Percentiles rank a stretch among this genome's conserved stretches.
Conservation (phyloP, 2,888 invertebrate genomes). For the Eupithecia exiguata region DNA sequence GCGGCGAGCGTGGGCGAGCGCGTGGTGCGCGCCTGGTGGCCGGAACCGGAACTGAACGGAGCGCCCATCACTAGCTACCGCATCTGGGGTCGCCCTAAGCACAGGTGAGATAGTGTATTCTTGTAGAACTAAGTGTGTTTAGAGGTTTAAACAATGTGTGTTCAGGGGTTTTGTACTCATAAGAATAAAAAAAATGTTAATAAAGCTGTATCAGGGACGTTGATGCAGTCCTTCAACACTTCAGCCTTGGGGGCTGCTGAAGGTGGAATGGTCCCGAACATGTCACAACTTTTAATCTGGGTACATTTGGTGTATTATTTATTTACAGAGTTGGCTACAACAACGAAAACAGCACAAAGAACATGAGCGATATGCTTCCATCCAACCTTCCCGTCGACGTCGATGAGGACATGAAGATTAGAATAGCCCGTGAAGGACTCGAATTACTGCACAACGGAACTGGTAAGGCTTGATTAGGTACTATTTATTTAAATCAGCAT, state of each 20-base stretch:
- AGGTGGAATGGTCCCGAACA: too few species aligned
- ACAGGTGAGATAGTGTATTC: conserved; percentile 53
- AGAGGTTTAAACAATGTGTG: too few species aligned
- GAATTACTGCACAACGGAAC: conserved; percentile 89
- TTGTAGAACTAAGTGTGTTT: neutral
- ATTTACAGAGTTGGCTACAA: conserved; percentile 34
- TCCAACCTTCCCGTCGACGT: conserved; percentile 65
- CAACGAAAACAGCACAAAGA: conserved; percentile 74
- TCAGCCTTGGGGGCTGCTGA: too few species aligned
- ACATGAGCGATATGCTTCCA: conserved; percentile 63
- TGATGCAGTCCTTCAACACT: too few species aligned
- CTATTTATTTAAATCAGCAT: neutral
- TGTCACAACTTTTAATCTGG: too few species aligned
- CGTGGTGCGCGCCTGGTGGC: conserved; percentile 92
- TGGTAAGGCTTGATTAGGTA: conserved; percentile 71
- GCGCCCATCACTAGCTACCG: conserved; percentile 89
- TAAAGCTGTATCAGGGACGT: too few species aligned
- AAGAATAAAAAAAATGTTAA: too few species aligned
- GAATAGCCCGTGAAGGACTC: conserved; percentile 82
- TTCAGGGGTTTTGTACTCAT: too few species aligned
- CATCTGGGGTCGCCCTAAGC: conserved; percentile 87
- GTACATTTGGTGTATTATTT: neutral
- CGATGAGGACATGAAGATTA: conserved; percentile 66
- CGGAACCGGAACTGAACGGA: conserved; percentile 90
- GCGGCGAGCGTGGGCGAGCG: conserved; percentile 89